Base-by-base conservation (phyloP, 1,140 invertebrate species). In the Hypothenemus hampei region DNA sequence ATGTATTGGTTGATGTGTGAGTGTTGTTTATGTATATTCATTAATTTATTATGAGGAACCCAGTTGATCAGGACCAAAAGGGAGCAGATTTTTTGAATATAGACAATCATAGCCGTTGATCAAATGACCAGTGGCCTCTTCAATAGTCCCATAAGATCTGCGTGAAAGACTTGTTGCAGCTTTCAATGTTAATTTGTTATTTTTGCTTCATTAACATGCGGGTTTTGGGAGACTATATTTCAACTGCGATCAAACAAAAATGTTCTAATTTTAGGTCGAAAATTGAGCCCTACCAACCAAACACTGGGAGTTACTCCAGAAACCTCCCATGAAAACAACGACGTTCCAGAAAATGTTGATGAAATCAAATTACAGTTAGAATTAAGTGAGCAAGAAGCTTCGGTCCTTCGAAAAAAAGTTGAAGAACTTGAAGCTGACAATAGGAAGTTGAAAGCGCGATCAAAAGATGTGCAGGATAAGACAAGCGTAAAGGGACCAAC, bases 341-440 rank as follows among this genome's bases (percentile, higher is more conserved):
- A 87, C 69, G 80, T 83, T 57, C 83, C 81, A 67, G 86, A 89
- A 60, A 86, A 89, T 70, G 78, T 82, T 7, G 78, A 81, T 22
- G 87, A 90, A 65, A 67, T 90, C 35, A 81, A 86, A 62, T 74
- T 93, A 21, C 82, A 92, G 57, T 70, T 93, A 23, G 91, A 93
- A 71, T 73, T 95, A n/a, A 86, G 87, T 65, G 91, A 95, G 75
- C 85, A 87, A 78, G 91, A 95, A 78, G 81, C 88, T 36, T 79
- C 82, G 13, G 84, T 91, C 49, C 72, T 92, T 37, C 75, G 89
- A 24, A 79, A 84, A 51, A 93, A 91, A 72, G 82, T 91, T 26
- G 86, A 91, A 71, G 89, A 92, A 60, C 72, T 91, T 48, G 89
- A 93, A 74, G 79, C 80, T 57, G 86, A 91, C 65, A 88, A 86